Evolutionary conservation across 1,140 invertebrate genomes (phyloP), one percentile per base, ranked within the genome.

Genomic region (Bradynema listronoti): DNA sequence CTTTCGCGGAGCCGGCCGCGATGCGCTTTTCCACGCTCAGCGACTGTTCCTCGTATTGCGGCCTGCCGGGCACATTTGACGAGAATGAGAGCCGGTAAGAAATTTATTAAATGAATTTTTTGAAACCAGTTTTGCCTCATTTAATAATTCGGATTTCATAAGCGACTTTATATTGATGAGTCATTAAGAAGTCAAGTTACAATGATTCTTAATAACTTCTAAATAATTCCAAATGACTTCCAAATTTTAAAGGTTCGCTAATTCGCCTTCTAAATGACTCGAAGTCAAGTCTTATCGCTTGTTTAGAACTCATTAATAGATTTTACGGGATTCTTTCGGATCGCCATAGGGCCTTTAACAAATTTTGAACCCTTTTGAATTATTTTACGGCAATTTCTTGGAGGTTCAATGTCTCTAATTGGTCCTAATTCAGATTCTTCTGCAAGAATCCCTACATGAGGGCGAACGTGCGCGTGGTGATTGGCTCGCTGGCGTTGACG

Each of bases 401-500:
- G n/a, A n/a, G n/a, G n/a, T n/a, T n/a, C n/a, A n/a, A n/a, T n/a
- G n/a, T n/a, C n/a, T n/a, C n/a, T n/a, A n/a, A n/a, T n/a, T n/a
- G n/a, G n/a, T n/a, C n/a, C n/a, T n/a, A n/a, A 34, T 66, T 63
- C 36, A 66, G 65, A 19, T 42, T 39, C 32, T 30, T 69, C 19
- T 66, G 47, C 42, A 56, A 65, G 19, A 68, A 68, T 57, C 46
- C 64, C 2, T 24, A 71, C 25, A 29, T 72, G 4, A 33, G 62
- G 16, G 68, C 65, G n/a, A 70, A 70, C 39, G 24, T 70, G n/a
- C 60, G 61, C 5, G 70, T 70, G 14, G 46, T 70, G 33, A 63
- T 70, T 32, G 69, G 59, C 14, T 72, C 69, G 16, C 25, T 68
- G 2, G 58, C 65, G 6, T 36, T 70, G 16, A 65, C 69, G 9